Base-by-base conservation (phyloP, 2,113 vertebrate species). In the Bujurquina vittata region DNA sequence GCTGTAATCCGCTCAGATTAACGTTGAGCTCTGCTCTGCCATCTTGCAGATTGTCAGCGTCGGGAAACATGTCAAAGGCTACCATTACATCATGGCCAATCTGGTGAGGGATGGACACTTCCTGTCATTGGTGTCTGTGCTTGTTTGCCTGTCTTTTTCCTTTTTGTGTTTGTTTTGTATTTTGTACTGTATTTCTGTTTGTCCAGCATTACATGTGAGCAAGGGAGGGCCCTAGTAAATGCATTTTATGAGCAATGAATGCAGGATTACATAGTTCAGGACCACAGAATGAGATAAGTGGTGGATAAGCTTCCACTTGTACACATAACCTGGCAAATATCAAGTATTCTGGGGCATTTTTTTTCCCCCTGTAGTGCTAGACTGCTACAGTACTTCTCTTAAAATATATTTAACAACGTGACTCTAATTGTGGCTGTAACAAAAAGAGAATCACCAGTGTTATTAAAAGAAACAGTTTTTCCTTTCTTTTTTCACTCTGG, bases 71-170 rank as follows among this genome's bases (percentile, higher is more conserved):
- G 97, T 99, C 86, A 99, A 98, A 96, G 98, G 98, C 85, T 99
- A 99, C 94, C 98, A 99, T 95, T 99, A 99, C 95, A 99, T 99
- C 95, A 97, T 99, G 95, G 98, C 98, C 93, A 99, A 99, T 92
- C 95, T 99, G 97, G 98, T 99, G 85, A 95, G 95, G 11, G 17
- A 77, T 3, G 1, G 1, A 29, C 15, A 10, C 15, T 18, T 78
- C 37, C 56, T 58, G 26, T 74, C 8, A 33, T 56, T 26, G 1
- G 8, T 20, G 35, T 57, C 17, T 20, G 31, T 57, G 14, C 62
- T 52, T 63, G 7, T 76, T 57, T 60, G 7, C 31, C 11, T 49
- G 10, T 61, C 43, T 52, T 62, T 49, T 43, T 60, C n/a, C 29
- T 22, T 11, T 6, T n/a, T 1, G 1, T 72, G 5, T 52, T 52